A percentile compares a stretch with the other conserved stretches of the same genome.
Evolutionary conservation across 2,797 vertebrate genomes (phyloP).

Genomic region (Pantherophis alleghaniensis): DNA sequence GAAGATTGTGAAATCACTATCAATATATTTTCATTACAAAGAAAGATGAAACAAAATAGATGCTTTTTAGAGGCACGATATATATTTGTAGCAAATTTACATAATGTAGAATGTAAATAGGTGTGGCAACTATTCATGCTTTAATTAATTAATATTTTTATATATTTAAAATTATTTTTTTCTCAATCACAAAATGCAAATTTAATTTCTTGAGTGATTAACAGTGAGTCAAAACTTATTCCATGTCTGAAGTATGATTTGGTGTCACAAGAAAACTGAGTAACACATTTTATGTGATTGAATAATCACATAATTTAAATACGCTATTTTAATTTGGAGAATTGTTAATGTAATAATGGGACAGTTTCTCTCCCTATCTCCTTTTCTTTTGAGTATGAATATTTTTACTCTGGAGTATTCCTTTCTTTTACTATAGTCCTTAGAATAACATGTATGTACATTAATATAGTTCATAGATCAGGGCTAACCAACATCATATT

Average conservation of each 20-base stretch:
- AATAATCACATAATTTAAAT: not conserved
- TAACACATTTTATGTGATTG: constrained; percentile 22
- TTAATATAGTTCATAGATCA: not conserved
- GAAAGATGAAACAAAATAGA: constrained; percentile 10
- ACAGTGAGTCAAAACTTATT: not conserved
- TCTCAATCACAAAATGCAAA: not conserved
- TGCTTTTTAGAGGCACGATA: constrained; percentile 8
- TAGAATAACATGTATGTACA: not conserved
- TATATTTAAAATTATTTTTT: not conserved
- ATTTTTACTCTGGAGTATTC: not conserved
- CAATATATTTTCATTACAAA: constrained; percentile 47
- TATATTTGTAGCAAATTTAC: not conserved
- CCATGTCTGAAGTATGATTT: constrained; percentile 13
- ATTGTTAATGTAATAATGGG: not conserved
- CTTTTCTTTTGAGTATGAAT: not conserved
- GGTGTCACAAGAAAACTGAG: not conserved
- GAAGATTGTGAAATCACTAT: constrained; percentile 26
- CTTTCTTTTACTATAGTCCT: not conserved
- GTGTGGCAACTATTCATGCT: not conserved
- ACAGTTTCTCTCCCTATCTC: not conserved
- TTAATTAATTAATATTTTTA: constrained; percentile 5
- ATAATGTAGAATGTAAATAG: not conserved
- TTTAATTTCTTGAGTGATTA: not conserved
- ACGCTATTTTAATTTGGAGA: not conserved
- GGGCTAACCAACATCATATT: not conserved